phyloP scores from a whole-genome alignment of 2,797 vertebrate species.

The Argentina silus region DNA sequence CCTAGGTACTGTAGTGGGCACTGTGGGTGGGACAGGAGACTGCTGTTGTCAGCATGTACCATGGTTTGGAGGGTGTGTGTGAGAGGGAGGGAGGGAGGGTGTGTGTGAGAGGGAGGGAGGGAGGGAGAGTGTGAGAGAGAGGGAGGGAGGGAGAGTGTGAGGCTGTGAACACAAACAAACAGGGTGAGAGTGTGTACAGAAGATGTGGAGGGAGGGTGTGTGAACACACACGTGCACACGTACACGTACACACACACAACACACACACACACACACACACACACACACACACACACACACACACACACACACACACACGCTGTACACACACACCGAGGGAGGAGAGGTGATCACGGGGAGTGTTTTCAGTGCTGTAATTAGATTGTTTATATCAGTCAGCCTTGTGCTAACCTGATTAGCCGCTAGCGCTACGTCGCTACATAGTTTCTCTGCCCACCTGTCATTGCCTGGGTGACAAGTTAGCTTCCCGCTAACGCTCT shows the following conservation, averaged over 20 bases:
- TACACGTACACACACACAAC: too few species aligned
- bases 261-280: constrained; percentile 3
- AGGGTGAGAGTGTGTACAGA: neutral
- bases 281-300: constrained; percentile 34
- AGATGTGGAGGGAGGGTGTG: too few species aligned
- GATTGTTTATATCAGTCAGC: constrained; percentile 58
- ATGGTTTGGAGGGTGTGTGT: too few species aligned
- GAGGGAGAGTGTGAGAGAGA: too few species aligned
- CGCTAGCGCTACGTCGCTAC: constrained; percentile 30
- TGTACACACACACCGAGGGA: constrained; percentile 32
- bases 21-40: too few species aligned
- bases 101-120: too few species aligned
- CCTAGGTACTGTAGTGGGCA: too few species aligned
- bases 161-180: neutral
- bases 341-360: constrained; percentile 43
- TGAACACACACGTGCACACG: constrained; percentile 10
- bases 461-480: constrained; percentile 64
- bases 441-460: constrained; percentile 36
- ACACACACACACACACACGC: neutral
- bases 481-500: constrained; percentile 67
- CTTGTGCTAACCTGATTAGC: constrained; percentile 63
- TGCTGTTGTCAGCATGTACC: too few species aligned
- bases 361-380: constrained; percentile 52
- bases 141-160: too few species aligned
- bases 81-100: too few species aligned